Conservation (phyloP, 2,113 vertebrate genomes). For the Halcyon senegalensis region DNA sequence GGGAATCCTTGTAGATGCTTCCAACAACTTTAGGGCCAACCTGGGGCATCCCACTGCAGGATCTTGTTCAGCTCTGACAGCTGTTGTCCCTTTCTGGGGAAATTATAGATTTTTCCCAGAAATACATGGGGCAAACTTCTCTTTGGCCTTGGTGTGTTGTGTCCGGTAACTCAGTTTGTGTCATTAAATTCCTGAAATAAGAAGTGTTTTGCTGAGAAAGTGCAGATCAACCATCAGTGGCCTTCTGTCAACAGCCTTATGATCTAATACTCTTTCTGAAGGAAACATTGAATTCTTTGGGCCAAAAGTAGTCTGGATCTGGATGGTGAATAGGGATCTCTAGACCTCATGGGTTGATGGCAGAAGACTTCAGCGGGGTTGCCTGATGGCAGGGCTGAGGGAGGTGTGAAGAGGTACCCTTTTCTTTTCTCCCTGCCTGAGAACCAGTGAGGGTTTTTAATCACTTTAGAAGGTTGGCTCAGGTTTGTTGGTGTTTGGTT, state of each 20-base stretch:
- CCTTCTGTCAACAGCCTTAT: neutral
- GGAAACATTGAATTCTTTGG: neutral
- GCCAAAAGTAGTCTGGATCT: neutral
- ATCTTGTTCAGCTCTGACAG: neutral
- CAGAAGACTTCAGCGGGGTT: neutral
- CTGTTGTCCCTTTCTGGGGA: neutral
- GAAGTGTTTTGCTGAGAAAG: neutral
- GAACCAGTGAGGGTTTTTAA: too few relatives aligned
- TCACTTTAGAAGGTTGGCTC: neutral
- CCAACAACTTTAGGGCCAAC: neutral
- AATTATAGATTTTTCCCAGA: neutral
- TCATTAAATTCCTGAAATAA: neutral
- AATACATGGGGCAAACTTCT: neutral
- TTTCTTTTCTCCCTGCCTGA: too few relatives aligned
- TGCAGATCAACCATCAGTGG: neutral
- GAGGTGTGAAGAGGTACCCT: neutral
- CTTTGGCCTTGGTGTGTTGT: fast-evolving
- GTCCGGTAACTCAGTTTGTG: too few relatives aligned
- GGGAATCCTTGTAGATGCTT: neutral
- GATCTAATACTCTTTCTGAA: neutral
- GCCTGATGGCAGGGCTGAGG: neutral
- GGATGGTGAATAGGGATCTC: neutral
- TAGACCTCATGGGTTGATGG: neutral
- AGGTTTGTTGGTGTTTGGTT: neutral
- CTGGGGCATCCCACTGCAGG: neutral